Evolutionary conservation across 2,888 invertebrate species (phyloP).

Genomic region (Drosophila colorata): DNA sequence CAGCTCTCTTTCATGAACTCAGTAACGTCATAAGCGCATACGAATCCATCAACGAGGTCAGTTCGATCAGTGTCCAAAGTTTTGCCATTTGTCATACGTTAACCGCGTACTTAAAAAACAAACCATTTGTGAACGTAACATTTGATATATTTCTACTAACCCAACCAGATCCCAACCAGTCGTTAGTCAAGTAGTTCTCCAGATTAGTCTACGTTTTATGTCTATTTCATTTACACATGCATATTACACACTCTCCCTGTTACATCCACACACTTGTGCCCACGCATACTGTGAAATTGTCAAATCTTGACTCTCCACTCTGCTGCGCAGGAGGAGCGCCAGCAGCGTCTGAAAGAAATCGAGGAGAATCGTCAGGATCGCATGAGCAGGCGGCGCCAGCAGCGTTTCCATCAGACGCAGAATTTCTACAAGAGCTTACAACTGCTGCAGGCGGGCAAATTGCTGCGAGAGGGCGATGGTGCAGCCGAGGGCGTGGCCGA

Average conservation of each 20-base stretch:
- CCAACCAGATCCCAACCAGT: constrained; percentile 15
- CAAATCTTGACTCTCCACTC: constrained; percentile 52
- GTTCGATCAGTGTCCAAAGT: constrained; percentile 69
- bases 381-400: constrained; percentile 88
- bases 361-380: constrained; percentile 89
- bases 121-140: constrained; percentile 37
- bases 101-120: constrained; percentile 18
- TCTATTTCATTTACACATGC: constrained; percentile 44
- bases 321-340: constrained; percentile 89
- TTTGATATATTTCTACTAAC: constrained; percentile 30
- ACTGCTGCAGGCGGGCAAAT: constrained; percentile 92
- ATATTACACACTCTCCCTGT: constrained; percentile 15
- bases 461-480: constrained; percentile 86
- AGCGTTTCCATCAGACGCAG: constrained; percentile 91
- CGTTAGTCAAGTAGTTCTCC: constrained; percentile 46
- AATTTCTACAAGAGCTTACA: constrained; percentile 94
- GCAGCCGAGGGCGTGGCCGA: constrained; percentile 85
- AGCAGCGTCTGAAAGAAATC: constrained; percentile 91
- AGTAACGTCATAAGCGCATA: constrained; percentile 78
- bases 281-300: constrained; percentile 39
- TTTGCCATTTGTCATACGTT: constrained; percentile 31
- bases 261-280: constrained; percentile 23
- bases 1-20: constrained; percentile 81
- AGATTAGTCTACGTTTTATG: constrained; percentile 41
- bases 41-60: constrained; percentile 76